Base-by-base conservation (phyloP, 1,140 invertebrate genomes). In the Mizuhopecten yessoensis region DNA sequence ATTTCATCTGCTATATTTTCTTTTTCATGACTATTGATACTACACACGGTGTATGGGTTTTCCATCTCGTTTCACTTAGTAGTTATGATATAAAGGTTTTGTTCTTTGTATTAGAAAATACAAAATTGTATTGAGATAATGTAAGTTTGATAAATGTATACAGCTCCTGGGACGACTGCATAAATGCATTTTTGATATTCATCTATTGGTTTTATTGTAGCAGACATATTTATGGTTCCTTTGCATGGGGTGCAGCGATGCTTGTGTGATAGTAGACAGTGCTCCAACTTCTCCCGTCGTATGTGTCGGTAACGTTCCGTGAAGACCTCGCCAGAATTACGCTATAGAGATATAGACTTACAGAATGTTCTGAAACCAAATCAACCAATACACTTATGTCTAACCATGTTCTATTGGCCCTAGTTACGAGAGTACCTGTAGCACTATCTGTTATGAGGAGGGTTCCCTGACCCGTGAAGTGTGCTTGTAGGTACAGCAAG, bases 321-420 rank as follows among this genome's bases (percentile, higher is more conserved):
- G n/a, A 75, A 75, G 57, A n/a, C 1, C n/a, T 17, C 7, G 11
- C 23, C 57, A 75, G 57, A 29, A 75, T 1, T n/a, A 29, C 57
- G 29, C 57, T 13, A 49, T 49, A 75, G 23, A 75, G 23, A 75
- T 75, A 29, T 75, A 11, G 9, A 75, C 57, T 75, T 29, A 75
- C 57, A 5, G 15, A n/a, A n/a, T n/a, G 57, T 29, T 75, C 57
- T 75, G n/a, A 75, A 75, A 75, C 57, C n/a, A 75, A 75, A 75
- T n/a, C 57, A n/a, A 75, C 23, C 57, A n/a, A 75, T 75, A 75
- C 57, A 75, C 57, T 75, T 75, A n/a, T 75, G 57, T 75, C 57
- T 75, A 9, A 75, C 5, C 42, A 75, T 29, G n/a, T n/a, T 75
- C 2, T 49, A 20, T 49, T 49, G 45, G 45, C 45, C 11, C 3